Conservation (phyloP, 2,888 invertebrate species). For the Aleiodes leptofemur region DNA sequence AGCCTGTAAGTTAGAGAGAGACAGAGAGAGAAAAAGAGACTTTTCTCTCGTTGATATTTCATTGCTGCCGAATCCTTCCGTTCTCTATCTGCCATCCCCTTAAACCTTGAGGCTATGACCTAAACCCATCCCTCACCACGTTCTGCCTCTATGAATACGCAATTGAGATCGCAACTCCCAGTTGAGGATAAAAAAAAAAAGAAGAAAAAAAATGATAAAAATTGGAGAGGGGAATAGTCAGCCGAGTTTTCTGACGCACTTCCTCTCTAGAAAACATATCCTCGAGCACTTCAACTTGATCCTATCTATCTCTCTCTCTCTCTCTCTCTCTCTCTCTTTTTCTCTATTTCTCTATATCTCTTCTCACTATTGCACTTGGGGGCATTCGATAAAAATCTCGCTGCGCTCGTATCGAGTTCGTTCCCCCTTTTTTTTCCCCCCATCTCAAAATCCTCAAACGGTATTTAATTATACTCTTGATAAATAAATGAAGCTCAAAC, state of each 20-base stretch:
- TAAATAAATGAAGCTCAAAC: neutral
- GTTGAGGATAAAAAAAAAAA: conserved; percentile 18
- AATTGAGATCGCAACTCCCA: conserved; percentile 60
- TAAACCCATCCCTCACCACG: conserved; percentile 45
- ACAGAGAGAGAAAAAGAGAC: neutral
- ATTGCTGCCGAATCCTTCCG: conserved; percentile 62
- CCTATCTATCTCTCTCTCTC: neutral
- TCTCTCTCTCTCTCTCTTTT: no score
- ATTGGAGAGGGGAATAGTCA: conserved; percentile 1
- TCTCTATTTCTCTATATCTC: neutral
- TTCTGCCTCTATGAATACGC: conserved; percentile 63
- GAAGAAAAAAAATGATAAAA: neutral
- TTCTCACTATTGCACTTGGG: conserved; percentile 5
- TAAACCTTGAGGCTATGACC: conserved; percentile 38
- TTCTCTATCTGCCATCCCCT: conserved; percentile 39
- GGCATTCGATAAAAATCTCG: conserved; percentile 25
- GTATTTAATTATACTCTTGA: neutral
- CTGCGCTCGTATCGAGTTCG: conserved; percentile 7
- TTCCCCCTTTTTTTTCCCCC: no score
- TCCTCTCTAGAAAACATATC: conserved; percentile 25
- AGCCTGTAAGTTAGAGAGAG: conserved; percentile 3
- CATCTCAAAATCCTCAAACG: neutral
- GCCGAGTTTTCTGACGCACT: conserved; percentile 27
- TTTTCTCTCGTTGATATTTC: conserved; percentile 64
- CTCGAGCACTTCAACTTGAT: conserved; percentile 21